Percentiles rank a stretch among this genome's conserved stretches.
These are phyloP conservation scores for Rhingia rostrata DNA, from an alignment of 2,888 invertebrate species.

Conservation along the genomic window DNA sequence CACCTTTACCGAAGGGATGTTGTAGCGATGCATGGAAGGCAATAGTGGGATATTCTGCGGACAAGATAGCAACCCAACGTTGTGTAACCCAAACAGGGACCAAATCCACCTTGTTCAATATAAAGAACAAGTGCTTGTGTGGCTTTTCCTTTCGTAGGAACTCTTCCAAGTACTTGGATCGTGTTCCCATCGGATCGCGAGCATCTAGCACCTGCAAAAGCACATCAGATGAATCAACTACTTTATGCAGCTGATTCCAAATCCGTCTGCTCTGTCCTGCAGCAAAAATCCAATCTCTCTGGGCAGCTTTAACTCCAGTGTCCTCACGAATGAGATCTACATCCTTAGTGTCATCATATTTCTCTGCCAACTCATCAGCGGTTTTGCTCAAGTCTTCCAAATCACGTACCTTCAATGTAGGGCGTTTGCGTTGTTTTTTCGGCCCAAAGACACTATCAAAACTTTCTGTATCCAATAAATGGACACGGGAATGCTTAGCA, in stretches of 20 bases:
- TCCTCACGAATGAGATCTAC: constrained; percentile 92
- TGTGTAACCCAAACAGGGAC: constrained; percentile 99
- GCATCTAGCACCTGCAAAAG: constrained; percentile 98
- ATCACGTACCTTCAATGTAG: constrained; percentile 90
- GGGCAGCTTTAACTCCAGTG: constrained; percentile 90
- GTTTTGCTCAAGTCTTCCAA: constrained; percentile 90
- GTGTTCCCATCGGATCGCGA: constrained; percentile 97
- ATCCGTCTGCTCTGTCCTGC: constrained; percentile 98
- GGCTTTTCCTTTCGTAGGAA: constrained; percentile 96
- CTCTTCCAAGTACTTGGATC: constrained; percentile 95
- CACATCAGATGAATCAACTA: constrained; percentile 99
- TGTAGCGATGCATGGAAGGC: constrained; percentile 99
- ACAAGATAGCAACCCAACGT: constrained; percentile 97
- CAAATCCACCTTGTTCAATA: constrained; percentile 97
- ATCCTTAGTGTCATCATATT: constrained; percentile 93
- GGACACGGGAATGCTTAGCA: constrained; percentile 94
- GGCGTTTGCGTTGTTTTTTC: constrained; percentile 95
- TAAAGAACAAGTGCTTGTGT: constrained; percentile 98
- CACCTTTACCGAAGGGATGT: constrained; percentile 99
- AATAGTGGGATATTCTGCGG: constrained; percentile 97
- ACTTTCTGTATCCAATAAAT: constrained; percentile 97
- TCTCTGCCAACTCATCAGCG: constrained; percentile 88
- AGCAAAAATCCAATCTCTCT: constrained; percentile 96
- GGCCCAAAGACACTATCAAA: constrained; percentile 97
- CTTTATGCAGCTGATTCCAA: constrained; percentile 99